phyloP scores from a whole-genome alignment of 2,797 vertebrate genomes.

The Chelonia mydas region DNA sequence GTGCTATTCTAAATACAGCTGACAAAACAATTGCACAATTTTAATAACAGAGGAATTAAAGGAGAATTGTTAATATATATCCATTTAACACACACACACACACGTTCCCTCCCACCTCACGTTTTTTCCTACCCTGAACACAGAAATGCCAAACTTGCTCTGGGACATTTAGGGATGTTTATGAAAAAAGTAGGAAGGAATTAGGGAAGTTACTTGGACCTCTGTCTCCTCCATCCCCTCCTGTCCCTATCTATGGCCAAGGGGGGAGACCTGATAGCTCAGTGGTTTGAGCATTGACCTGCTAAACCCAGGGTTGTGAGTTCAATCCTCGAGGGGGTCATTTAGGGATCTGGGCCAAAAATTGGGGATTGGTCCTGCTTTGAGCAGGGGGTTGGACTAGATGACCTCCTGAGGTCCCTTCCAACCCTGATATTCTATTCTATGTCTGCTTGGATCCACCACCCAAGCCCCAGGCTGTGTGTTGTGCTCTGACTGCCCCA shows the following conservation, averaged over 20 bases:
- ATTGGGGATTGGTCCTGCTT: too few species aligned
- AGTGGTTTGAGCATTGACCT: too few species aligned
- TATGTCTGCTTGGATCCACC: not conserved
- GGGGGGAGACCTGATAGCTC: not conserved
- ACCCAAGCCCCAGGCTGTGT: too few species aligned
- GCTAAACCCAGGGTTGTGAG: too few species aligned
- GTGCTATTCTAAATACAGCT: not conserved
- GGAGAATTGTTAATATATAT: not conserved
- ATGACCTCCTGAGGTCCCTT: too few species aligned
- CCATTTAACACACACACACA: too few species aligned
- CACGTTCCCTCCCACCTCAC: accelerated
- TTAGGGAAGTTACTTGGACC: not conserved
- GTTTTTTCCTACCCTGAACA: not conserved
- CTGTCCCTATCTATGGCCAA: not conserved
- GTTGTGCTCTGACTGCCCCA: too few species aligned
- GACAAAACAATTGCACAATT: not conserved
- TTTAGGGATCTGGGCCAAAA: too few species aligned
- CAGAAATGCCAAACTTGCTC: not conserved
- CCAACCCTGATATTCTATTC: too few species aligned
- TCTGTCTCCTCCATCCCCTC: not conserved
- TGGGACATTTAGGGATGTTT: not conserved
- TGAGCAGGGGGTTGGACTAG: too few species aligned
- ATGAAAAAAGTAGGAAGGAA: not conserved
- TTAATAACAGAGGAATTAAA: not conserved
- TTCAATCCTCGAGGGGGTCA: too few species aligned